These are phyloP conservation scores for Darevskia nairensis DNA, from an alignment of 2,797 vertebrate genomes.

Conservation along the genomic window DNA sequence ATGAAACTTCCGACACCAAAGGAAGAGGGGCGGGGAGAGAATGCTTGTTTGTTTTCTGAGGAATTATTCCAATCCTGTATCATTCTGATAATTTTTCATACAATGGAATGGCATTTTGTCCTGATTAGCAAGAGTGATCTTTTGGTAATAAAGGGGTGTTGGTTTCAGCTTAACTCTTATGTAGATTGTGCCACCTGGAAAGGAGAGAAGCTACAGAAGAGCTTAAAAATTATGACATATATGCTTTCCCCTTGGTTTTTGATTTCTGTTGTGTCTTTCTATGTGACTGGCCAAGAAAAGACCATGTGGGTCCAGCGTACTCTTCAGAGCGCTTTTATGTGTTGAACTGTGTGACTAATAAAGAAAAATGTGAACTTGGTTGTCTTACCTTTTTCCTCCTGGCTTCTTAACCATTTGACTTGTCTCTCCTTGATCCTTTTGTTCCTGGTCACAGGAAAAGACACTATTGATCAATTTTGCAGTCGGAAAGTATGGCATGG, in stretches of 20 bases:
- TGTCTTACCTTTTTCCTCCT: constrained; percentile 27
- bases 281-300: constrained; percentile 47
- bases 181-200: constrained; percentile 19
- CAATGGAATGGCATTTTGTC: constrained; percentile 29
- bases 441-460: constrained; percentile 25
- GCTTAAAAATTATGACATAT: constrained; percentile 55
- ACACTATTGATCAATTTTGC: not conserved
- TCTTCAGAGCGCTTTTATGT: constrained; percentile 30
- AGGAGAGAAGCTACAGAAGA: constrained; percentile 47
- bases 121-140: not conserved
- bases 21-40: constrained; percentile 6
- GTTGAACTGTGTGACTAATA: constrained; percentile 54
- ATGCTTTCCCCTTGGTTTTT: constrained; percentile 34
- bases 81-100: constrained; percentile 1
- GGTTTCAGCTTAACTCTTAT: constrained; percentile 28
- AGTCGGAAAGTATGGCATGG: too few relatives aligned
- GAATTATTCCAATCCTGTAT: not conserved
- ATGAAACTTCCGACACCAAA: not conserved
- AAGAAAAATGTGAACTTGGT: constrained; percentile 42
- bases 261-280: constrained; percentile 4
- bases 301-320: constrained; percentile 38
- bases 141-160: constrained; percentile 8
- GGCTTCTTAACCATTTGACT: constrained; percentile 15
- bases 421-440: not conserved
- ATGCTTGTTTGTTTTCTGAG: constrained; percentile 1